Base-by-base conservation (phyloP, 2,888 invertebrate genomes). In the Trichopoda pennipes region DNA sequence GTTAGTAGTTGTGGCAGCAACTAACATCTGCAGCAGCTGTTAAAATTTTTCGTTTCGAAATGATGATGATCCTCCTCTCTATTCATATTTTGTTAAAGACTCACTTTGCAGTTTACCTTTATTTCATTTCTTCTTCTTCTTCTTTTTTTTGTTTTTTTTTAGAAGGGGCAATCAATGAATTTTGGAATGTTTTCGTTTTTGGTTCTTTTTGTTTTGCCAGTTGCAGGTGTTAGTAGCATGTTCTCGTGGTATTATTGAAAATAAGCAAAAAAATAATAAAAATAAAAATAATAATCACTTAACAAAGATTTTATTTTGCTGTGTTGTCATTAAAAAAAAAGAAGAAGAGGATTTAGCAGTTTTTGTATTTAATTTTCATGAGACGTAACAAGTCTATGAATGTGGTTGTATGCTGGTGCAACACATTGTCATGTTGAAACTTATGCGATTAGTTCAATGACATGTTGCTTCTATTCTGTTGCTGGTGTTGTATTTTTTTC, bases 21-120 rank as follows among this genome's bases (percentile, higher is more conserved):
- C 28, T 61, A 81, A 77, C 81, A 81, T 77, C 81, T 81, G 81
- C 81, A 70, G 81, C 81, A 81, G 81, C 77, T 81, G 81, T 70
- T 78, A 55, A 21, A 32, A 2, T 56, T 64, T 55, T 66, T 16
- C 51, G 58, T 51, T 16, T 60, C 44, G 32, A 75, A 58, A 77
- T 44, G 77, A 72, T 72, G 77, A 72, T 72, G 60, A 77, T 68
- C 61, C 73, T 68, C 61, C 73, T 51, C 42, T 76, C 63, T 56
- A 23, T 64, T 51, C 17, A 21, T 19, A 55, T 74, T 70, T 70
- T n/a, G 47, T 73, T 61, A 72, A 28, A 61, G 61, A 61, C 51
- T 60, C 38, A 21, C 35, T 49, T 47, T 69, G 56, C 47, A n/a
- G 32, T 1, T 12, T 70, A 21, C 17, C 14, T 35, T 47, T 23